These are phyloP conservation scores for Narcine bancroftii DNA, from an alignment of 2,113 vertebrate species.

Conservation along the genomic window DNA sequence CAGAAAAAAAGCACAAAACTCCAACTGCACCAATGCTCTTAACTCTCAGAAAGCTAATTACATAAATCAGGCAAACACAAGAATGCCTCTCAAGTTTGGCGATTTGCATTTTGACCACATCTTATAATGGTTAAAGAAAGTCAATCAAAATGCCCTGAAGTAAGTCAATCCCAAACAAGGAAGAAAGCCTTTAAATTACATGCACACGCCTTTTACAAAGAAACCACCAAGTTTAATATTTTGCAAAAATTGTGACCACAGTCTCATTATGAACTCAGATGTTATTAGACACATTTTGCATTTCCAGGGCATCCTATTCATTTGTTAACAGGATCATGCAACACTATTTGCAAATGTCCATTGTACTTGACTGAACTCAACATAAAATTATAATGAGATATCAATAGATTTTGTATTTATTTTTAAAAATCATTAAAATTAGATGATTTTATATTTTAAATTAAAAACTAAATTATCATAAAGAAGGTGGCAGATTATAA, in stretches of 20 bases:
- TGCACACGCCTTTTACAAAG: conserved; percentile 12
- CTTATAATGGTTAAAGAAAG: conserved; percentile 12
- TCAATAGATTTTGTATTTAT: neutral
- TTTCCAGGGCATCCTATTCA: neutral
- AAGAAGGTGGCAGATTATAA: neutral
- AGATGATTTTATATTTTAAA: neutral
- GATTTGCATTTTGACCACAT: conserved; percentile 20
- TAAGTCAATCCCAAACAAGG: neutral
- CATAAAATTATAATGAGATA: neutral
- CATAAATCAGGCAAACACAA: conserved; percentile 4
- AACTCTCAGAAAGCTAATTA: conserved; percentile 15
- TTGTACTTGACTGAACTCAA: neutral
- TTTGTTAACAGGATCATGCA: conserved; percentile 2
- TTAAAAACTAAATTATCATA: neutral
- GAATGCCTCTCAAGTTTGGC: conserved; percentile 8
- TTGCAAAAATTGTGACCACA: neutral
- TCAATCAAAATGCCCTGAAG: neutral
- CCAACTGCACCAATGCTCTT: neutral
- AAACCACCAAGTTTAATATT: neutral
- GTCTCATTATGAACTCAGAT: neutral
- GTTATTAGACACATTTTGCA: neutral
- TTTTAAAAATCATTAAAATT: neutral
- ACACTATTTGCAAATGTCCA: neutral
- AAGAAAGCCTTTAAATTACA: conserved; percentile 6
- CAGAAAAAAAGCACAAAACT: conserved; percentile 8